Evolutionary conservation across 2,888 invertebrate species (phyloP), one percentile per base, ranked within the genome.

Genomic region (Polydrusus cervinus): DNA sequence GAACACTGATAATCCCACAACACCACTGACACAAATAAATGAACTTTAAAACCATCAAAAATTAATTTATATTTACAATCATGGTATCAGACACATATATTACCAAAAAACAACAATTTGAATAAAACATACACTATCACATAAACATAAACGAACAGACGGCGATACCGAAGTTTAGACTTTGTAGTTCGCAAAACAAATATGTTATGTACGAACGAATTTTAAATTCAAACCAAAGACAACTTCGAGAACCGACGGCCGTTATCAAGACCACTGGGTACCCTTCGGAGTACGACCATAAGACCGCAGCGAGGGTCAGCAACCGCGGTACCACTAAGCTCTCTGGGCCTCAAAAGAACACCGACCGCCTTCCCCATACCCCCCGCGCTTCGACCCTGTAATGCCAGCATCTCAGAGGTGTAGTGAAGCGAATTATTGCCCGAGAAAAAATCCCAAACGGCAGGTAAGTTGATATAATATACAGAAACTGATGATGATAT

Each of bases 311-410:
- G 78, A 81, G 81, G 83, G 83, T 83, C 83, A 83, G 82, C 83
- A 81, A 83, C 81, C 83, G 83, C 81, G 81, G 83, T 82, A 82
- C 81, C 80, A 81, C 81, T 80, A 80, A 81, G 81, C 81, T 81
- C 81, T 82, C 80, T 81, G 83, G 82, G 83, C 83, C 82, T 83
- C 83, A 82, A 83, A 83, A 82, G 79, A 79, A 79, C 78, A 82
- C 83, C 83, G 83, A 82, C 82, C 80, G 82, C 82, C 80, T 81
- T 80, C 81, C 80, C n/a, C 79, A 81, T 82, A 81, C 82, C 79
- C 79, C 78, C 78, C 79, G 76, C 73, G 51, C 78, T 73, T 79
- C 79, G 74, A 62, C 78, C 76, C 75, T 76, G 77, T 66, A 75
- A 71, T 67, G 18, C 55, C 71, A 67, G 66, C 68, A 67, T 76